These are phyloP conservation scores for Trachelus stipa DNA, from an alignment of 2,888 invertebrate genomes.

Conservation along the genomic window DNA sequence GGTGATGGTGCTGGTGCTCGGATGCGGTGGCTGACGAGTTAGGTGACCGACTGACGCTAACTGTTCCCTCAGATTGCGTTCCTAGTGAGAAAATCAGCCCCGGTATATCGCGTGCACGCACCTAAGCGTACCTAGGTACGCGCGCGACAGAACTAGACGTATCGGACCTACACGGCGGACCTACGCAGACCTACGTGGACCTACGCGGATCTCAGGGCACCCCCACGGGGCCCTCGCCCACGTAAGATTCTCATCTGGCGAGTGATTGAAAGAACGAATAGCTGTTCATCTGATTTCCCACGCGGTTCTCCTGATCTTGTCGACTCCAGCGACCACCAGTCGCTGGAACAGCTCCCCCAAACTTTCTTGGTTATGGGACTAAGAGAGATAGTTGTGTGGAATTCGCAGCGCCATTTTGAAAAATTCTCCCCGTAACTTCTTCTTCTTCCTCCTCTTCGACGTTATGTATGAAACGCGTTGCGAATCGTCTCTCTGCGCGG, in stretches of 20 bases:
- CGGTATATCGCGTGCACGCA: constrained; percentile 3
- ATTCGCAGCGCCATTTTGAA: constrained; percentile 65
- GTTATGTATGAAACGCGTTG: constrained; percentile 20
- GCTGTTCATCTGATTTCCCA: neutral
- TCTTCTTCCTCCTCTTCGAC: constrained; percentile 5
- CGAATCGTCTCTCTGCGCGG: constrained; percentile 28
- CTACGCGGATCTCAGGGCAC: neutral
- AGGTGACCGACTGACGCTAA: constrained; percentile 46
- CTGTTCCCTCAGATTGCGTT: neutral
- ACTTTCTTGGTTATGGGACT: constrained; percentile 11
- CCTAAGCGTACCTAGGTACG: neutral
- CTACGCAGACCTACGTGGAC: no score
- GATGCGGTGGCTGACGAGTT: constrained; percentile 47
- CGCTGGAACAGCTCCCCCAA: neutral
- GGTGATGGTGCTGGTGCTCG: constrained; percentile 25
- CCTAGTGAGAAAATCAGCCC: no score
- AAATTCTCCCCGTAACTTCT: constrained; percentile 46
- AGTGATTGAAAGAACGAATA: neutral
- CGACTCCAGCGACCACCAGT: no score
- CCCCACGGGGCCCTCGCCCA: constrained; percentile 1
- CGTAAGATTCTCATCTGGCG: neutral
- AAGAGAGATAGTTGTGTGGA: constrained; percentile 50
- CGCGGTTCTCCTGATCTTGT: neutral
- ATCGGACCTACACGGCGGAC: no score
- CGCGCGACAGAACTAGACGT: no score